A percentile compares a stretch with the other conserved stretches of the same genome.
Evolutionary conservation across 2,113 vertebrate species (phyloP).

Genomic region (Ophiodon elongatus): DNA sequence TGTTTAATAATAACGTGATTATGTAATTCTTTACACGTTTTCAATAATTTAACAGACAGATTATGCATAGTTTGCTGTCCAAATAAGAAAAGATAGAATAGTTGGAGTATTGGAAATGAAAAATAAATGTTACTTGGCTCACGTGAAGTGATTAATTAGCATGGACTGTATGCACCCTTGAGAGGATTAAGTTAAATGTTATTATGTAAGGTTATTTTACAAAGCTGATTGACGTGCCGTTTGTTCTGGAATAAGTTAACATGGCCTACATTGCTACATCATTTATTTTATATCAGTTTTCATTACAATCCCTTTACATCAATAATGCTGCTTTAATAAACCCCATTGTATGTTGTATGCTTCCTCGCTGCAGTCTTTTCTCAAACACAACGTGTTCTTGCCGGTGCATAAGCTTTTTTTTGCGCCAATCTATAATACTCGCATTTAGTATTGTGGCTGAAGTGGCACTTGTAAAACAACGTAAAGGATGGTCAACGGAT

Average conservation of each 20-base stretch:
- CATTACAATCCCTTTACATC: slow-evolving; percentile 41
- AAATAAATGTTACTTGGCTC: slow-evolving; percentile 22
- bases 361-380: slow-evolving; percentile 25
- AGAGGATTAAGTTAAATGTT: slow-evolving; percentile 45
- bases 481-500: slow-evolving; percentile 43
- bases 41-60: slow-evolving; percentile 10
- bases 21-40: slow-evolving; percentile 29
- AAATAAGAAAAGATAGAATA: slow-evolving; percentile 6
- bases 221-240: slow-evolving; percentile 26
- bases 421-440: slow-evolving; percentile 29
- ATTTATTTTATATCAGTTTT: slow-evolving; percentile 53
- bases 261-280: slow-evolving; percentile 17
- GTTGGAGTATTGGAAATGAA: background rate
- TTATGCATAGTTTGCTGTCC: slow-evolving; percentile 14
- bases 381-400: slow-evolving; percentile 1
- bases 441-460: slow-evolving; percentile 14
- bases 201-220: slow-evolving; percentile 48
- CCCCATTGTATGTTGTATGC: slow-evolving; percentile 19
- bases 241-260: slow-evolving; percentile 43
- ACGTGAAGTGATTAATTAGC: slow-evolving; percentile 48
- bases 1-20: slow-evolving; percentile 33
- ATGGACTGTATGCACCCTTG: slow-evolving; percentile 25
- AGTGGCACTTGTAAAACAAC: slow-evolving; percentile 25
- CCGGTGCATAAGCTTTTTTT: slow-evolving; percentile 12
- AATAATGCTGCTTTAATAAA: slow-evolving; percentile 59